These are phyloP conservation scores for Dromococcyx pavoninus DNA, from an alignment of 2,797 vertebrate species.

Conservation along the genomic window DNA sequence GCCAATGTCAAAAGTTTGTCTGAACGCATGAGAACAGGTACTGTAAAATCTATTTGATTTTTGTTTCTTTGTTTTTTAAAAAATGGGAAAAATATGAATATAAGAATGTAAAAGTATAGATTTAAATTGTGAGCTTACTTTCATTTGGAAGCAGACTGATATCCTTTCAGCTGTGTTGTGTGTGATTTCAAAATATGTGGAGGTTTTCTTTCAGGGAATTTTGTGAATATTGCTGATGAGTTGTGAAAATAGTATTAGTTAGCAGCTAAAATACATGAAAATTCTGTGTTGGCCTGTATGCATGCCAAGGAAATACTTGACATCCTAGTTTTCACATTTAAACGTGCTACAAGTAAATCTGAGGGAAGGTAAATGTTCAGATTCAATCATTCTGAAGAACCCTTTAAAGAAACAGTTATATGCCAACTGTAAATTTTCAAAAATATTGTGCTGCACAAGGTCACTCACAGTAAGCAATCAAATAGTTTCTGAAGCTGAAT, in stretches of 20 bases:
- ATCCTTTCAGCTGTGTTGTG: neutral
- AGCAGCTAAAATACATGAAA: neutral
- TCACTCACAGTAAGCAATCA: neutral
- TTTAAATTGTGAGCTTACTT: neutral
- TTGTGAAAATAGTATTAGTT: neutral
- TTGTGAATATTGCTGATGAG: neutral
- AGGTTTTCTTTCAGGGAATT: neutral
- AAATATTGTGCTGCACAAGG: neutral
- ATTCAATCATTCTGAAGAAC: neutral
- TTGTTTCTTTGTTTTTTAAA: neutral
- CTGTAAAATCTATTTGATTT: neutral
- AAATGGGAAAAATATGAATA: neutral
- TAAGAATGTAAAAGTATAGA: neutral
- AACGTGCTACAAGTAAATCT: neutral
- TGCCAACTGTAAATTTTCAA: neutral
- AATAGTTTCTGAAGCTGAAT: neutral
- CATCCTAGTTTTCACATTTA: neutral
- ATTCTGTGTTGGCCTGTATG: neutral
- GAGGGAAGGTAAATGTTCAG: neutral
- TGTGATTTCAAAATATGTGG: neutral
- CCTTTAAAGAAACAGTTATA: neutral
- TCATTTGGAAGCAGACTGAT: neutral
- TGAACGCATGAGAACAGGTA: constrained; percentile 85
- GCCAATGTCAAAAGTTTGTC: constrained; percentile 76
- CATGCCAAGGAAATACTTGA: neutral